phyloP scores from a whole-genome alignment of 2,113 vertebrate species.

The Trematocara stigmaticum region DNA sequence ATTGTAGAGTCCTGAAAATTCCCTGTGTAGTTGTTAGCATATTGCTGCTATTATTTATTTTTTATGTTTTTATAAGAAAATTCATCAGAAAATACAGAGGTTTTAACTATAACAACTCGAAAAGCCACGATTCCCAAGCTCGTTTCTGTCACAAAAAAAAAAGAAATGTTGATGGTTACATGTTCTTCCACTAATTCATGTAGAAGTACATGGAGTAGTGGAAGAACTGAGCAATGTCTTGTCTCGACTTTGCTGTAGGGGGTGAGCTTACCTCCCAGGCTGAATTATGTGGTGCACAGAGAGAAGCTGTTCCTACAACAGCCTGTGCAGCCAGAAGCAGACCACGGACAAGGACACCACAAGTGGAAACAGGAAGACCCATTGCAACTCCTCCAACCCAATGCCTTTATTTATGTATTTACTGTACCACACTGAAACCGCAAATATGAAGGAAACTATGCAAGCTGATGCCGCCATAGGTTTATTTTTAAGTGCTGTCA shows the following conservation, averaged over 20 bases:
- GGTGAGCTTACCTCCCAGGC: conserved; percentile 47
- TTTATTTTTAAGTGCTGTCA: conserved; percentile 33
- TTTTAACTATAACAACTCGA: background rate
- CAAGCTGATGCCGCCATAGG: conserved; percentile 9
- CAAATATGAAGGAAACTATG: conserved; percentile 64
- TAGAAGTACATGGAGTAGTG: conserved; percentile 1
- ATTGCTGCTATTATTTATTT: background rate
- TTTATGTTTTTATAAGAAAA: background rate
- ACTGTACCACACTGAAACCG: conserved; percentile 44
- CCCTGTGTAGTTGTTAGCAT: background rate
- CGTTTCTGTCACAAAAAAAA: background rate
- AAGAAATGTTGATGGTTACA: background rate
- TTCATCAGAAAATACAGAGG: background rate
- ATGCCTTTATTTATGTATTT: conserved; percentile 62
- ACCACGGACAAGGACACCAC: conserved; percentile 62
- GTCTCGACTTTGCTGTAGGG: conserved; percentile 5
- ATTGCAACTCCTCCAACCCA: conserved; percentile 33
- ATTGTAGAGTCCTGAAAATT: background rate
- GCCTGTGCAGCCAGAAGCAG: conserved; percentile 36
- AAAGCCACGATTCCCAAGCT: background rate
- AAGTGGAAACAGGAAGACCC: conserved; percentile 68
- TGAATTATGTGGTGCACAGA: conserved; percentile 40
- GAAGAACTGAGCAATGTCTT: conserved; percentile 53
- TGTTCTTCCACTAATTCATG: background rate
- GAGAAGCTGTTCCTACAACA: conserved; percentile 33